Percentiles rank a stretch among this genome's conserved stretches.
These are phyloP conservation scores for Lepidiolamprologus cunningtoni DNA, from an alignment of 2,113 vertebrate species.

Conservation along the genomic window DNA sequence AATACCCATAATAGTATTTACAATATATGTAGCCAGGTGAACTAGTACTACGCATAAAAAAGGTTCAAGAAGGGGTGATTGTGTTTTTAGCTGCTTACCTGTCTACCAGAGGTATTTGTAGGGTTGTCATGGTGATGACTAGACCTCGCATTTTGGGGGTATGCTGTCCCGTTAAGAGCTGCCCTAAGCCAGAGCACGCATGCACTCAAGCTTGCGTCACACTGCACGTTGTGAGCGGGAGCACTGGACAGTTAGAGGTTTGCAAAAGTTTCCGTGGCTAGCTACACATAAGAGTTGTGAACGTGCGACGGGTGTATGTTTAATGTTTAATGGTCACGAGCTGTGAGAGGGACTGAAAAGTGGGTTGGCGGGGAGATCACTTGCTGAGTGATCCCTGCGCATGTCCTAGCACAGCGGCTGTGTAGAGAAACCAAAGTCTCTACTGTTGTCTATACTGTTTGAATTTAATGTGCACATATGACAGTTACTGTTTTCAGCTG, in stretches of 20 bases:
- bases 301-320: background rate
- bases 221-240: background rate
- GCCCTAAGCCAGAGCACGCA: background rate
- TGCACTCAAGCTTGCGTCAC: background rate
- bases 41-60: background rate
- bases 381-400: background rate
- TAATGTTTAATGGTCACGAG: background rate
- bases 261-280: background rate
- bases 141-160: background rate
- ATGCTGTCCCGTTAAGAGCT: background rate
- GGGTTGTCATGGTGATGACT: background rate
- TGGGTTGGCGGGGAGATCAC: background rate
- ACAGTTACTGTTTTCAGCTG: background rate
- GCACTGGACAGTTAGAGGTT: background rate
- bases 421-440: background rate
- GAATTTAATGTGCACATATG: background rate
- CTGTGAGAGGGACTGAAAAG: fast-evolving
- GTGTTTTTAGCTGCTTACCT: background rate
- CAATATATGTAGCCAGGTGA: background rate
- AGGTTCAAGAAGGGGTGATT: background rate
- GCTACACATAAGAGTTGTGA: background rate
- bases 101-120: background rate
- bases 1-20: background rate
- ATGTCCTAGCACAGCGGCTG: background rate
- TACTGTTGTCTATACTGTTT: background rate